Percentiles rank a stretch among this genome's conserved stretches.
Evolutionary conservation across 2,797 vertebrate genomes (phyloP).

Genomic region (Amazona finschi): DNA sequence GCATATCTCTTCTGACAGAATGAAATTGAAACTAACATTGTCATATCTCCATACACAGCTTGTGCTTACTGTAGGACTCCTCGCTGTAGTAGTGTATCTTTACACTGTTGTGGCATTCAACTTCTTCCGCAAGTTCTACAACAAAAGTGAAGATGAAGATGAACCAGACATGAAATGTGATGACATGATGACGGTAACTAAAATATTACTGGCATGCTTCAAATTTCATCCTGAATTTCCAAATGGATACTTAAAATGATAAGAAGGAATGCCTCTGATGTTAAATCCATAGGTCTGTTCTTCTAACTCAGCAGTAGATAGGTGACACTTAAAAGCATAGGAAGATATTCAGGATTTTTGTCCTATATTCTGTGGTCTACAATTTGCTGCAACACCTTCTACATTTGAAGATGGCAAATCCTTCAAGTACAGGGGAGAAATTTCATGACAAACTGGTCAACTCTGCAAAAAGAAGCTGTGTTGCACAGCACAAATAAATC

Average conservation of each 20-base stretch:
- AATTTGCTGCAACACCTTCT: background rate
- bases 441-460: background rate
- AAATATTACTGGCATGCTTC: background rate
- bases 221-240: background rate
- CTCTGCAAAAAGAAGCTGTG: background rate
- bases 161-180: conserved; percentile 99
- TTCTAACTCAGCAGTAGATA: background rate
- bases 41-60: conserved; percentile 74
- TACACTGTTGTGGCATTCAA: conserved; percentile 99
- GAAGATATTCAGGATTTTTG: background rate
- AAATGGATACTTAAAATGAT: background rate
- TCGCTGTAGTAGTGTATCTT: conserved; percentile 96
- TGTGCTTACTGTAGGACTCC: conserved; percentile 92
- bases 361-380: background rate
- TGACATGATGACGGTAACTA: conserved; percentile 96
- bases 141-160: conserved; percentile 95
- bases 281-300: background rate
- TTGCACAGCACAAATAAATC: background rate
- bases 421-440: background rate
- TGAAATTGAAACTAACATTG: background rate
- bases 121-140: conserved; percentile 99
- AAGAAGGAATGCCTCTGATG: background rate
- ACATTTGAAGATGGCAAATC: background rate
- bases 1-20: background rate
- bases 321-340: background rate